Conservation (phyloP, 92 coral and sea anemone species). For the Parazoanthus swiftii region DNA sequence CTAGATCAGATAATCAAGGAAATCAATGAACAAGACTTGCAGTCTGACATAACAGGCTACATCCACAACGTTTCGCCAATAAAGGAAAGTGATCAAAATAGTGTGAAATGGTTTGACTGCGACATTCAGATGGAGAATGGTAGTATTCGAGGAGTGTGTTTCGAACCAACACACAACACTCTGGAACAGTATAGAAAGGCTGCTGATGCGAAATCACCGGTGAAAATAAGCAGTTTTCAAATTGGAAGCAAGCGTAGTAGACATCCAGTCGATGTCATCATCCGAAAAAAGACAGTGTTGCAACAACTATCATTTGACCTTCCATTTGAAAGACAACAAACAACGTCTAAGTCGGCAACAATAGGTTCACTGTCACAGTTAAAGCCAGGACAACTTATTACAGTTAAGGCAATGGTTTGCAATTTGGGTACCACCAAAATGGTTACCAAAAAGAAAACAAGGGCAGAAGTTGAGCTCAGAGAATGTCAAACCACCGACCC, state of each 20-base stretch:
- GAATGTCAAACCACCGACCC: slow-evolving; percentile 40
- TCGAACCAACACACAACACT: too few species aligned
- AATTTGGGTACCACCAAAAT: slow-evolving; percentile 9
- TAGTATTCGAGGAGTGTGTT: too few species aligned
- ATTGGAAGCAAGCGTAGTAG: not conserved
- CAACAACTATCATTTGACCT: not conserved
- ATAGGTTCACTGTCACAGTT: not conserved
- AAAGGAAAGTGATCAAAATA: not conserved
- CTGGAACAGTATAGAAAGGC: not conserved
- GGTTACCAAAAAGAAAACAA: slow-evolving; percentile 22
- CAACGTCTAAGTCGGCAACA: not conserved
- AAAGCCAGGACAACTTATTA: not conserved
- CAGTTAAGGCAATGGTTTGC: not conserved
- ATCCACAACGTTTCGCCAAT: too few species aligned
- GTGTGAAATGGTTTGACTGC: too few species aligned
- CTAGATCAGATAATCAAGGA: too few species aligned
- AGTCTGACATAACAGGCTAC: too few species aligned
- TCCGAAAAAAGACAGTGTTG: slow-evolving; percentile 4
- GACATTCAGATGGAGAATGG: too few species aligned
- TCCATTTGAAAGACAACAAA: not conserved
- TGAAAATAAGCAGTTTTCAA: slow-evolving; percentile 10
- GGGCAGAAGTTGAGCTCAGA: slow-evolving; percentile 2
- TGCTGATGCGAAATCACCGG: slow-evolving; percentile 9
- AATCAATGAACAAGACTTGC: too few species aligned
- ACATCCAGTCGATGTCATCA: not conserved